Evolutionary conservation across 1,140 invertebrate genomes (phyloP), one percentile per base, ranked within the genome.

Genomic region (Pseudachorutes palmiensis): DNA sequence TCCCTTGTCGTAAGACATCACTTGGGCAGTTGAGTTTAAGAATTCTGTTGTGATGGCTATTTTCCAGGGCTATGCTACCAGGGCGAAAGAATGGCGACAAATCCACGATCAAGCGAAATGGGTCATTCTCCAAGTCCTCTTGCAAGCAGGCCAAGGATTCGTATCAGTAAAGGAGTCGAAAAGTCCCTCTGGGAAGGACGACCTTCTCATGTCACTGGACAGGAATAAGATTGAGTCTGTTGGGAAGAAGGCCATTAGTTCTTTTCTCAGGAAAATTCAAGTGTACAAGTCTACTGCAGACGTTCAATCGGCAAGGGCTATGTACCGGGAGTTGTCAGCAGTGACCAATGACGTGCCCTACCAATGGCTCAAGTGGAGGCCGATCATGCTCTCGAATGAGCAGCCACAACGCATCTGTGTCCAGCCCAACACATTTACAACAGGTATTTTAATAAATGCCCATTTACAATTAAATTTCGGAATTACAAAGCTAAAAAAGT

Each of bases 341-440:
- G 89, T 97, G 1, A 83, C 83, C 57, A 83, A 86, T 70, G 76
- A 79, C 63, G 85, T 84, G 0, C 60, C 77, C 1, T 76, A 85
- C 74, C 84, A 86, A 19, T 94, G 92, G 85, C 80, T 83, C 0
- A 83, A 82, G 66, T 94, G 91, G 88, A 84, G 92, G 58, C 84
- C 91, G 57, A 92, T 96, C 76, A 86, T 95, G 32, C 76, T 97
- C 74, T 85, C 86, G 24, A 87, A 94, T 75, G 92, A 92, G 76
- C 89, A 94, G 75, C 93, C 94, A 0, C 81, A 92, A 59, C 92
- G 92, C 75, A 89, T 97, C 74, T 89, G 94, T 76, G 90, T 95
- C 12, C 92, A 95, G 78, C 82, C 89, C 36, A 95, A 94, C 77
- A 94, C 91, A 0, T 65, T 79, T n/a, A 65, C 83, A 12, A 77